Base-by-base conservation (phyloP, 2,888 invertebrate genomes). In the Calliopum simillimum region DNA sequence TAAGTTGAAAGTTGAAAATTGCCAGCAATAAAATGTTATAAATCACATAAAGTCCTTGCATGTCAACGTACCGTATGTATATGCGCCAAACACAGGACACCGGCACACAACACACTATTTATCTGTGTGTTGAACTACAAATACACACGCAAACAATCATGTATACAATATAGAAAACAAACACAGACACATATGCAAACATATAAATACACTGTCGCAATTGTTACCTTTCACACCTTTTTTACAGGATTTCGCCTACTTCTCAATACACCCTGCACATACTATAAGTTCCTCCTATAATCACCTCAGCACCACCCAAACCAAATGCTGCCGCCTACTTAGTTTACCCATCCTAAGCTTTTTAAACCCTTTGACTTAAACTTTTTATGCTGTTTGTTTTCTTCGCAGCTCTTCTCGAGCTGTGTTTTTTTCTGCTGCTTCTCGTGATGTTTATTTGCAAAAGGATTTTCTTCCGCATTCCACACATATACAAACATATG, bases 11-110 rank as follows among this genome's bases (percentile, higher is more conserved):
- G 77, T 78, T 76, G 77, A 77, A 77, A 78, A 78, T 78, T 77
- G 77, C 77, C 74, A 73, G 74, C 77, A 78, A 78, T 78, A 78
- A 78, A 78, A 72, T 64, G 74, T 73, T 76, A 78, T 78, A 78
- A 77, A 78, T 78, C 77, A 78, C 74, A 71, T 70, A 74, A 74
- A 71, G 72, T 71, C 70, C 71, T 72, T 69, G 72, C 72, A 70
- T 74, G 74, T 74, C 74, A 74, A 72, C 74, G 74, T 71, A 66
- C 68, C 69, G 68, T 71, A 71, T 69, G 73, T 61, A 66, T 13
- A 69, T 55, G 43, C 53, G 23, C n/a, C n/a, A n/a, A n/a, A n/a
- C n/a, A n/a, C n/a, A n/a, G n/a, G n/a, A 64, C 21, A 41, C 55
- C 19, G 8, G 4, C 33, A 33, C 33, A 33, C 33, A 33, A 33